Evolutionary conservation across 1,140 invertebrate genomes (phyloP).

Genomic region (Wiebesia pumilae): DNA sequence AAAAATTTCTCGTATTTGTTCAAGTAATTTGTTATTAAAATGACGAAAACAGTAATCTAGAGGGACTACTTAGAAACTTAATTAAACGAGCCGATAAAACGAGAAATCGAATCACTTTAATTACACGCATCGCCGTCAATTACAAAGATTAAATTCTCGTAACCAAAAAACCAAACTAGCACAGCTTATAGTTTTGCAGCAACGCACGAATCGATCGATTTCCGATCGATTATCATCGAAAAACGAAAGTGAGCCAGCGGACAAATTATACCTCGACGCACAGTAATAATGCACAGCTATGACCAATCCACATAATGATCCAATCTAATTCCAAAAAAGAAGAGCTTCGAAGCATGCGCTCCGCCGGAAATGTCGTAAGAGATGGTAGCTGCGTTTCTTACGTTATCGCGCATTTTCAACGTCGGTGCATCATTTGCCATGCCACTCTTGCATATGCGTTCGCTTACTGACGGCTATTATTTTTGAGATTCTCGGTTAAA

Average conservation of each 20-base stretch:
- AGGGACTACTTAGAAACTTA: neutral
- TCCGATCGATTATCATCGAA: conserved; percentile 46
- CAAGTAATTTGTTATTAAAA: neutral
- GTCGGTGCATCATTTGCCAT: too few species aligned
- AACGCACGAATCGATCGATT: conserved; percentile 33
- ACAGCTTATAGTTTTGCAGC: neutral
- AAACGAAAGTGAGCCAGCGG: conserved; percentile 32
- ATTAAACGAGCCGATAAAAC: neutral
- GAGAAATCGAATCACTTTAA: conserved; percentile 27
- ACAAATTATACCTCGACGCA: conserved; percentile 7
- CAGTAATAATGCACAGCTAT: neutral
- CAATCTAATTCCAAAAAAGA: conserved; percentile 23
- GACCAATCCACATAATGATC: conserved; percentile 12
- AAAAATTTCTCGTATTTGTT: too few species aligned
- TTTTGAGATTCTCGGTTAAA: too few species aligned
- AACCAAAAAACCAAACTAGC: conserved; percentile 4
- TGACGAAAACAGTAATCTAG: neutral
- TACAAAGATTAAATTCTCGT: conserved; percentile 47
- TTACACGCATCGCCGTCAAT: conserved; percentile 28
- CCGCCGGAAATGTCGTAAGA: conserved; percentile 30
- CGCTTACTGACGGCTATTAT: too few species aligned
- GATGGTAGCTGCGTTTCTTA: neutral
- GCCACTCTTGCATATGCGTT: too few species aligned
- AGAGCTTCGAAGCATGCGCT: neutral
- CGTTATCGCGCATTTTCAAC: neutral